phyloP scores from a whole-genome alignment of 2,797 vertebrate species.

The Xyrichtys novacula region DNA sequence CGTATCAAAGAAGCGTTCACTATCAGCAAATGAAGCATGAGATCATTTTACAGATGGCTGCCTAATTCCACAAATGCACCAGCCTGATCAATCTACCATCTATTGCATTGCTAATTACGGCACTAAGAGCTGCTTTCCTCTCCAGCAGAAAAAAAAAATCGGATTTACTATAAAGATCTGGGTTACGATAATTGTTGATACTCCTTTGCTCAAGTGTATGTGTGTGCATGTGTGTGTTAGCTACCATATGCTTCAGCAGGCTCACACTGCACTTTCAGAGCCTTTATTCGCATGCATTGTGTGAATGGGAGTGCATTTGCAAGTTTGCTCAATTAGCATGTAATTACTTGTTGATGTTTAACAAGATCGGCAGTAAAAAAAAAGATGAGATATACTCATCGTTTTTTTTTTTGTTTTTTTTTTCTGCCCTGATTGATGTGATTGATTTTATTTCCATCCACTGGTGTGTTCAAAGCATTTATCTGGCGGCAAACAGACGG shows the following conservation, averaged over 20 bases:
- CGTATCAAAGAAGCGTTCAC: conserved; percentile 55
- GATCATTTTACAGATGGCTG: conserved; percentile 83
- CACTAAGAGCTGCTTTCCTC: conserved; percentile 62
- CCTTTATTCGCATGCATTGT: conserved; percentile 24
- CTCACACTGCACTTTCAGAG: conserved; percentile 1
- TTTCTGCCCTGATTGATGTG: conserved; percentile 50
- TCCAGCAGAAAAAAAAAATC: conserved; percentile 45
- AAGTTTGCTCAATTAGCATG: conserved; percentile 66
- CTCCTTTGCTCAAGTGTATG: background rate
- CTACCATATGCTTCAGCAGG: conserved; percentile 49
- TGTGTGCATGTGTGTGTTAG: conserved; percentile 26
- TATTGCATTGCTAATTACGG: conserved; percentile 78
- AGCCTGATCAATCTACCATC: conserved; percentile 83
- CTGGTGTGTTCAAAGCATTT: conserved; percentile 57
- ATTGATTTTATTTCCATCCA: conserved; percentile 67
- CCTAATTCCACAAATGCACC: conserved; percentile 83
- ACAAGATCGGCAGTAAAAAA: conserved; percentile 70
- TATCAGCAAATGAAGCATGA: conserved; percentile 82
- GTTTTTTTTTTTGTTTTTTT: too few relatives aligned
- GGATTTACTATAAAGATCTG: conserved; percentile 73
- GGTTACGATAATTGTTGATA: conserved; percentile 60
- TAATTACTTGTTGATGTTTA: conserved; percentile 74
- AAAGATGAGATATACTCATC: conserved; percentile 48
- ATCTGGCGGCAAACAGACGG: conserved; percentile 71
- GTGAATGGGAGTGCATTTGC: conserved; percentile 10